Percentiles rank a stretch among this genome's conserved stretches.
Evolutionary conservation across 2,797 vertebrate species (phyloP).

Genomic region (Acomys russatus): DNA sequence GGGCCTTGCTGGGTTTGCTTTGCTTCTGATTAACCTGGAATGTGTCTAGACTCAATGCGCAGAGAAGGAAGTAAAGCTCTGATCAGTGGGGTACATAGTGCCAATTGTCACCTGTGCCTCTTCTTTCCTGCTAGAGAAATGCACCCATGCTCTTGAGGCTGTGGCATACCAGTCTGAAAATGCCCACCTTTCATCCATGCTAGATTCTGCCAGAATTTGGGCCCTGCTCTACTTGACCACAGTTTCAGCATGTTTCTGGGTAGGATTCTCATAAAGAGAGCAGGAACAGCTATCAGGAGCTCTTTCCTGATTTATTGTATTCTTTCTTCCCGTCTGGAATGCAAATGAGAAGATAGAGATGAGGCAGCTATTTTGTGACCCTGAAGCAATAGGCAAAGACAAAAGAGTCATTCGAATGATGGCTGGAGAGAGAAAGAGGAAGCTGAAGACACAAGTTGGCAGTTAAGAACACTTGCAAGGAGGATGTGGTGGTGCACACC

Average conservation of each 20-base stretch:
- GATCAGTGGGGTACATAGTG: fast-evolving
- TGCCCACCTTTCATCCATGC: not conserved
- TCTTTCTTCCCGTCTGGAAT: slow-evolving; percentile 39
- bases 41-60: not conserved
- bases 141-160: not conserved
- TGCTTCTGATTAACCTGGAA: not conserved
- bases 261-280: not conserved
- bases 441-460: not conserved
- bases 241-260: not conserved
- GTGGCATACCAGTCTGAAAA: not conserved
- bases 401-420: not conserved
- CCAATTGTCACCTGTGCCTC: not conserved
- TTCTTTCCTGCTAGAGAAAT: not conserved
- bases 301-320: not conserved
- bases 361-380: not conserved
- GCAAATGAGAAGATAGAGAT: not conserved
- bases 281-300: not conserved
- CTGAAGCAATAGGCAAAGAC: not conserved
- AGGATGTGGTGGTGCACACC: not conserved
- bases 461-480: not conserved
- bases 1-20: not conserved
- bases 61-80: not conserved
- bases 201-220: not conserved
- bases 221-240: not conserved
- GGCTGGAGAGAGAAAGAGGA: not conserved